These are phyloP conservation scores for Orius insidiosus DNA, from an alignment of 1,140 invertebrate species.

Conservation along the genomic window DNA sequence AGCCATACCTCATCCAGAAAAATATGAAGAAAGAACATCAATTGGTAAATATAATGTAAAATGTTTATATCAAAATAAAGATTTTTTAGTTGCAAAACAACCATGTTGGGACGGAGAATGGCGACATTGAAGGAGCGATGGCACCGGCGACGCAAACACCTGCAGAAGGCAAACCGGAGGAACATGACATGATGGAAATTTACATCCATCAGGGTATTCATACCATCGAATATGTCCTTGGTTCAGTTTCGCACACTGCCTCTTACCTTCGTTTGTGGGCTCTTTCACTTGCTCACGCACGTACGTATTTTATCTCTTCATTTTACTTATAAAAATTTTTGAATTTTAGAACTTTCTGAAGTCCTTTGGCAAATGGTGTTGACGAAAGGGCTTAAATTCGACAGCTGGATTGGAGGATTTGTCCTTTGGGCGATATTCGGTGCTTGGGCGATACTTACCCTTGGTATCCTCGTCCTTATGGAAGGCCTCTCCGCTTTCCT, in stretches of 20 bases:
- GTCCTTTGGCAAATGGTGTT: conserved; percentile 97
- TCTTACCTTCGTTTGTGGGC: conserved; percentile 98
- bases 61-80: not conserved
- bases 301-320: no score
- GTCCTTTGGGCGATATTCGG: conserved; percentile 62
- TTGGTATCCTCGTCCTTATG: conserved; percentile 51
- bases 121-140: conserved; percentile 44
- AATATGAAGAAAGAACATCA: conserved; percentile 33
- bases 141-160: conserved; percentile 27
- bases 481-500: conserved; percentile 61
- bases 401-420: conserved; percentile 52
- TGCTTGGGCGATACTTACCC: conserved; percentile 57
- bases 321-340: no score
- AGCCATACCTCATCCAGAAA: conserved; percentile 69
- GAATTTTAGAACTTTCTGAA: conserved; percentile 96
- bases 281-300: conserved; percentile 90
- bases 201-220: conserved; percentile 97
- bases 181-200: conserved; percentile 74
- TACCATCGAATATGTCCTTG: conserved; percentile 96
- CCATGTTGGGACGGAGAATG: conserved; percentile 21
- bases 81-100: conserved; percentile 19
- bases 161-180: conserved; percentile 54
- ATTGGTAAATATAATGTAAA: conserved; percentile 13
- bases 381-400: conserved; percentile 42
- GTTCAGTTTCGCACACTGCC: conserved; percentile 96